Evolutionary conservation across 2,113 vertebrate species (phyloP).

Genomic region (Phalacrocorax pelagicus): DNA sequence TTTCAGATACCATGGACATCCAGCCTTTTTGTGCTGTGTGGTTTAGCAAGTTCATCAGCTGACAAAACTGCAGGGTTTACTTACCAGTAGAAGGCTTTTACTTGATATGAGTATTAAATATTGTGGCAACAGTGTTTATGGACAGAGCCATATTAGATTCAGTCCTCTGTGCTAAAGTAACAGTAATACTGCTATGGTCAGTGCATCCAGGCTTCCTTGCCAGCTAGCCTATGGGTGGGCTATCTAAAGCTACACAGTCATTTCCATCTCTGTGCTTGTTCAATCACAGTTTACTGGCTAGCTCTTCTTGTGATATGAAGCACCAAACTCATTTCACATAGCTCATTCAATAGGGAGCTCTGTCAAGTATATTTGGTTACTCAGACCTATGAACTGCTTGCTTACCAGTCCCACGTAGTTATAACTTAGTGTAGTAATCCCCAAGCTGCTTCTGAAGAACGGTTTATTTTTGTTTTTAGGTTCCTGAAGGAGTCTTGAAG

Average conservation of each 20-base stretch:
- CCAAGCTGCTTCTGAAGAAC: neutral
- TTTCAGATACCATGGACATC: neutral
- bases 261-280: neutral
- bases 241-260: neutral
- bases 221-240: neutral
- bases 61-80: neutral
- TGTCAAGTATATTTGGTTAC: neutral
- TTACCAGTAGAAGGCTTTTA: neutral
- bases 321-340: neutral
- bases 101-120: neutral
- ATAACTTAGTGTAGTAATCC: neutral
- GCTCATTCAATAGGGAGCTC: neutral
- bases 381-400: neutral
- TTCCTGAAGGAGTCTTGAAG: slow-evolving; percentile 21
- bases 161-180: neutral
- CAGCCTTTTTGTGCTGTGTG: neutral
- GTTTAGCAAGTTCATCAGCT: neutral
- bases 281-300: neutral
- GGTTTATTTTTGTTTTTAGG: neutral
- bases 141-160: too few species aligned
- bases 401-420: neutral
- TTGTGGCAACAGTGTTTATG: neutral
- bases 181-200: neutral
- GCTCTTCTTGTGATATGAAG: neutral
- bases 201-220: neutral